Percentiles rank a stretch among this genome's conserved stretches.
These are phyloP conservation scores for Oscheius sp. DNA, from an alignment of 1,140 invertebrate species.

Conservation along the genomic window DNA sequence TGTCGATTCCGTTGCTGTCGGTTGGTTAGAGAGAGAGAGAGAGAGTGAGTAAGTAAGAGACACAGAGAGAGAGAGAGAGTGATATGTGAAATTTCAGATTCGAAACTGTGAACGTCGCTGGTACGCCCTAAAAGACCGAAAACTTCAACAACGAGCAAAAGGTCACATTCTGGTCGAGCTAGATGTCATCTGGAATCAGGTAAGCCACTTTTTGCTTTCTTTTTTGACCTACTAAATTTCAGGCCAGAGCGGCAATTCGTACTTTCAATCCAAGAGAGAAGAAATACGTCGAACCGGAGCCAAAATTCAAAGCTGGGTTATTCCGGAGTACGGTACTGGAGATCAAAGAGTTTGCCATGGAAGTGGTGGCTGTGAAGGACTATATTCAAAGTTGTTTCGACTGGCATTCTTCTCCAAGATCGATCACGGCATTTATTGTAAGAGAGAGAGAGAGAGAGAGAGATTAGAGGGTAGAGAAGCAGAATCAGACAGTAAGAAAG, in stretches of 20 bases:
- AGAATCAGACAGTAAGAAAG: too few species aligned
- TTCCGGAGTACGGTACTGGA: conserved; percentile 60
- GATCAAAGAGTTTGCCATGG: conserved; percentile 82
- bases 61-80: not conserved
- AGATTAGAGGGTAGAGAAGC: too few species aligned
- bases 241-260: conserved; percentile 75
- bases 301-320: conserved; percentile 82
- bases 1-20: conserved; percentile 78
- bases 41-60: too few species aligned
- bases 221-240: not conserved
- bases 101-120: conserved; percentile 86
- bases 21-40: conserved; percentile 50
- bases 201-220: not conserved
- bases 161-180: conserved; percentile 85
- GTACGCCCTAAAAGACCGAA: conserved; percentile 95
- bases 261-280: conserved; percentile 92
- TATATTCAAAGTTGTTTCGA: conserved; percentile 92
- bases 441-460: too few species aligned
- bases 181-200: conserved; percentile 6
- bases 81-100: conserved; percentile 66
- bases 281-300: conserved; percentile 88
- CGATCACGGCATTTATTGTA: conserved; percentile 78
- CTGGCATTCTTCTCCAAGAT: conserved; percentile 89
- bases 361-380: conserved; percentile 82
- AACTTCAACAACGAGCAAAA: conserved; percentile 80